phyloP scores from a whole-genome alignment of 1,140 invertebrate species.

The Choristoneura fumiferana region DNA sequence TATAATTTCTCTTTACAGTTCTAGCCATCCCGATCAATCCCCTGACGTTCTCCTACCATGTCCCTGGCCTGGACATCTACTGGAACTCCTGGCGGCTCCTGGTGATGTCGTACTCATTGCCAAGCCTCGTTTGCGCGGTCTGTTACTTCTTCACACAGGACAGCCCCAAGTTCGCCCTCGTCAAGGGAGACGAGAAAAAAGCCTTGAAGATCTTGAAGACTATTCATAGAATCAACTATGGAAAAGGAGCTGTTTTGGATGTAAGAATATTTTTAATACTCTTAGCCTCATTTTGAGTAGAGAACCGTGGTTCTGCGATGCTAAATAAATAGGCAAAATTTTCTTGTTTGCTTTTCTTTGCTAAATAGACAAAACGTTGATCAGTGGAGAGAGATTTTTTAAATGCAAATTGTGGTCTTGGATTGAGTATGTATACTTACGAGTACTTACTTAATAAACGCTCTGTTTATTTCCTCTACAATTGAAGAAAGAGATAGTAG shows the following conservation, averaged over 20 bases:
- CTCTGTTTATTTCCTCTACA: too few species aligned
- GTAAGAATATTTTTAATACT: background rate
- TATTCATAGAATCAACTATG: slow-evolving; percentile 63
- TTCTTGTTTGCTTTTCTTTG: background rate
- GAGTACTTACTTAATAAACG: too few species aligned
- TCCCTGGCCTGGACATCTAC: slow-evolving; percentile 2
- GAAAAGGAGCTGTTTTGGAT: slow-evolving; percentile 45
- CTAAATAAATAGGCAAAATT: background rate
- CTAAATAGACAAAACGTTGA: too few species aligned
- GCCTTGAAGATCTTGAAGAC: slow-evolving; percentile 67
- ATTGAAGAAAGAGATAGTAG: too few species aligned
- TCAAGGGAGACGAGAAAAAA: slow-evolving; percentile 67
- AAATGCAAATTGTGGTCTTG: too few species aligned
- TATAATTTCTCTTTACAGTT: too few species aligned
- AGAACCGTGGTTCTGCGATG: background rate
- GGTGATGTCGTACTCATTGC: slow-evolving; percentile 7
- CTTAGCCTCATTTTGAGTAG: background rate
- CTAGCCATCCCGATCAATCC: slow-evolving; percentile 8
- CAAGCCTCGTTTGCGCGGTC: slow-evolving; percentile 27
- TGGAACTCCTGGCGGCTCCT: slow-evolving; percentile 14
- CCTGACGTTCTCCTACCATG: background rate
- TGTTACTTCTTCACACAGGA: slow-evolving; percentile 79
- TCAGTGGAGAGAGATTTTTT: too few species aligned
- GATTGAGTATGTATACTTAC: too few species aligned
- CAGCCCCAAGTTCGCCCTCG: slow-evolving; percentile 81